Conservation (phyloP, 2,797 vertebrate species). For the Coccyzus lansbergi region DNA sequence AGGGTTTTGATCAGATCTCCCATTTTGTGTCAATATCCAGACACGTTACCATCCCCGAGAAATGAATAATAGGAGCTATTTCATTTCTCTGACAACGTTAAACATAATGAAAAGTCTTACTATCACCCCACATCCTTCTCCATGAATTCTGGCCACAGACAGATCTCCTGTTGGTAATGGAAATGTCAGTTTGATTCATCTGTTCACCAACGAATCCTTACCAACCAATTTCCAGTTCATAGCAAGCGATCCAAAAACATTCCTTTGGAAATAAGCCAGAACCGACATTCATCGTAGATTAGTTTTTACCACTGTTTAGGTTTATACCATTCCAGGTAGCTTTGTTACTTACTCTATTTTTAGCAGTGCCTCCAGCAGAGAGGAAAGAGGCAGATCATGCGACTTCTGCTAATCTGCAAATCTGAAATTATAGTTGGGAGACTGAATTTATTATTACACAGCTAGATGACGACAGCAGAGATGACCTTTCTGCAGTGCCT, state of each 20-base stretch:
- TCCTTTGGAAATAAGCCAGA: constrained; percentile 28
- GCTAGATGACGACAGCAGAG: constrained; percentile 33
- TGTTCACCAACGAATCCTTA: constrained; percentile 8
- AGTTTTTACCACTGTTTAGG: constrained; percentile 36
- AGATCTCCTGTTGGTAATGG: constrained; percentile 65
- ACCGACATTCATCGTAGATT: not conserved
- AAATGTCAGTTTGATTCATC: constrained; percentile 77
- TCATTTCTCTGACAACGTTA: constrained; percentile 61
- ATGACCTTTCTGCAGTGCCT: constrained; percentile 49
- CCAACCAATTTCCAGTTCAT: constrained; percentile 47
- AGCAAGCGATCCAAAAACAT: not conserved
- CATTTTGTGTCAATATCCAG: constrained; percentile 39
- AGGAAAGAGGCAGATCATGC: constrained; percentile 38
- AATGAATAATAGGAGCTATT: constrained; percentile 53
- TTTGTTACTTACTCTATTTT: constrained; percentile 45
- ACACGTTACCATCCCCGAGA: not conserved
- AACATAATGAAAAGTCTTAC: constrained; percentile 42
- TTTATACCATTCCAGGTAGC: constrained; percentile 13
- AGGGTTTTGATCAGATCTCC: constrained; percentile 49
- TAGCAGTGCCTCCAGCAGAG: constrained; percentile 29
- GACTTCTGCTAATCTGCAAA: constrained; percentile 60
- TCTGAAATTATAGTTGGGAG: constrained; percentile 41
- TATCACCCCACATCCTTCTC: constrained; percentile 12
- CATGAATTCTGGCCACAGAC: constrained; percentile 23
- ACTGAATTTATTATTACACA: constrained; percentile 15